phyloP scores from a whole-genome alignment of 1,140 invertebrate genomes.

The Heliothis virescens region DNA sequence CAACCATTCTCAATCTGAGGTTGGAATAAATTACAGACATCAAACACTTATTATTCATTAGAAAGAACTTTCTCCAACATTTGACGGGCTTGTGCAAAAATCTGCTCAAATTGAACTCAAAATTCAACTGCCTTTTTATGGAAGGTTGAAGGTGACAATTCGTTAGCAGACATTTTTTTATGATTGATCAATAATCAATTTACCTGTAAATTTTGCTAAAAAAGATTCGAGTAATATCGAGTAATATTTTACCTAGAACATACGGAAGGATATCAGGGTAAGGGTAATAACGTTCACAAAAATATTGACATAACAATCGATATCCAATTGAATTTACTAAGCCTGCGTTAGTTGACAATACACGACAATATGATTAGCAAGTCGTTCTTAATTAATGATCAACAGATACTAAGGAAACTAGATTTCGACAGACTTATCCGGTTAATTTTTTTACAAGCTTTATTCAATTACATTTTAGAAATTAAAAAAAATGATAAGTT shows the following conservation, averaged over 20 bases:
- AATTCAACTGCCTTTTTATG: too few species aligned
- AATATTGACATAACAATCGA: background rate
- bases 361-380: slow-evolving; percentile 16
- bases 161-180: too few species aligned
- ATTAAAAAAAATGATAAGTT: background rate
- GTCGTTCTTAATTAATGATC: slow-evolving; percentile 4
- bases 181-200: too few species aligned
- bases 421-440: background rate
- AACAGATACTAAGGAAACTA: background rate
- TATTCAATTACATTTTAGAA: too few species aligned
- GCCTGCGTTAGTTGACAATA: slow-evolving; percentile 6
- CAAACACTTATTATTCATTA: slow-evolving; percentile 44
- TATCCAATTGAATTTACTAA: background rate
- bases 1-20: slow-evolving; percentile 16
- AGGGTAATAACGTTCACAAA: background rate
- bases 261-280: too few species aligned
- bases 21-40: slow-evolving; percentile 41
- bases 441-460: background rate
- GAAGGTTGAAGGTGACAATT: background rate
- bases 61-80: slow-evolving; percentile 40
- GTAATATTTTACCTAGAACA: too few species aligned
- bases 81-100: background rate
- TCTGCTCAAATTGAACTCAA: background rate
- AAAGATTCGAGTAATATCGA: too few species aligned
- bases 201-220: too few species aligned